Conservation (phyloP, 1,140 invertebrate species). For the Mylabris phalerata region DNA sequence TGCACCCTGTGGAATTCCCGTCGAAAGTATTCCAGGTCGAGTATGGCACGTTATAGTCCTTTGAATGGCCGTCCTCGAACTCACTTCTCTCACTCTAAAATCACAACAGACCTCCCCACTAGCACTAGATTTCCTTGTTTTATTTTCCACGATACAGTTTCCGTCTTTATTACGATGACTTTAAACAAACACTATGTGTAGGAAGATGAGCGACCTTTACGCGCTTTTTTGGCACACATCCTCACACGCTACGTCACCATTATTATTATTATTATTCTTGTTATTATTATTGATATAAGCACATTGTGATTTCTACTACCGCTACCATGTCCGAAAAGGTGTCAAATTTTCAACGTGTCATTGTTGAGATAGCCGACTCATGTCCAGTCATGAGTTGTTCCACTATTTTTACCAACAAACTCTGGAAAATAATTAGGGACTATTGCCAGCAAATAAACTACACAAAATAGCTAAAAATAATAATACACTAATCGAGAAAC, state of each 20-base stretch:
- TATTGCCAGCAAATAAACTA: constrained; percentile 5
- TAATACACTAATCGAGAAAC: constrained; percentile 14
- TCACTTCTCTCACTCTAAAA: constrained; percentile 6
- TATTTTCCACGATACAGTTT: background rate
- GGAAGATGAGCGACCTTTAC: constrained; percentile 2
- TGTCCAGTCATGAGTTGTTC: constrained; percentile 19
- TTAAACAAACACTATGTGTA: no score
- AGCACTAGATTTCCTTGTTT: background rate
- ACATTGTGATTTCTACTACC: background rate
- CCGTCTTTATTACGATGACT: background rate
- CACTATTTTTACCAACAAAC: constrained; percentile 19
- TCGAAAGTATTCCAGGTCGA: background rate
- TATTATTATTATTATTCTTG: no score
- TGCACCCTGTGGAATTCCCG: background rate
- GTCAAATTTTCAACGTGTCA: constrained; percentile 22
- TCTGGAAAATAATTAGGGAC: constrained; percentile 10
- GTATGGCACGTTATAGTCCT: background rate
- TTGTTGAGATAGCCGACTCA: constrained; percentile 25
- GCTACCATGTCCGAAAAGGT: constrained; percentile 29
- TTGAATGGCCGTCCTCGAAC: constrained; percentile 20
- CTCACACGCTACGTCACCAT: constrained; percentile 10
- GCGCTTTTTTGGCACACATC: constrained; percentile 18
- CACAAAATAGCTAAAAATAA: constrained; percentile 11
- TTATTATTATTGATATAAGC: background rate
- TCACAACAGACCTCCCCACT: background rate